Evolutionary conservation across 2,888 invertebrate species (phyloP), one percentile per base, ranked within the genome.

Genomic region (Sylvicola fuscatus): DNA sequence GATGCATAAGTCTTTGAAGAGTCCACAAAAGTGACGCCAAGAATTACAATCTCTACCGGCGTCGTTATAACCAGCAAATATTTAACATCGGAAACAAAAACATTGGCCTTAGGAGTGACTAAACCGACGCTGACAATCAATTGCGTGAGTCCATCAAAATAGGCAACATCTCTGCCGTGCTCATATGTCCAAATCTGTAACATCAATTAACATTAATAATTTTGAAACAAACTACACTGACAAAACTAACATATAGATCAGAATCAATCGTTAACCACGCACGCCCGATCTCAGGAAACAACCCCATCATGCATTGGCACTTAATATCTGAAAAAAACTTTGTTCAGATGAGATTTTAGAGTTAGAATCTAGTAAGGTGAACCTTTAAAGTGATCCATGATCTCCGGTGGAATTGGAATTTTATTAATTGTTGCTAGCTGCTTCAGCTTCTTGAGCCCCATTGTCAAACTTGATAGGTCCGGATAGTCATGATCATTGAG

Each of bases 191-290:
- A 98, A 27, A 59, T 56, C 51, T 53, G 34, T 15, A 37, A 38
- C 11, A 13, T 26, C 7, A 5, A 14, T 13, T 11, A 10, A 29
- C 7, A 33, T 17, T 13, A 6, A 12, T 12, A 14, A 32, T 6
- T 11, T 27, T 29, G 3, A 14, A 35, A 29, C 11, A 27, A 14
- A 32, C n/a, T 26, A 21, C 27, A 32, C 4, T 15, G 8, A 10
- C n/a, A 31, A 13, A 15, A 35, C 44, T 44, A 27, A 95, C 73
- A 63, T 92, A 98, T 46, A 98, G 82, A 61, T 95, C 92, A 47
- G 89, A 92, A 54, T 98, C 98, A 45, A 98, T 87, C 4, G 92
- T 87, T 37, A 98, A 63, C 95, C 95, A 98, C 0, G 95, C 95
- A 50, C 97, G 67, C 37, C 80, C 81, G 44, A 98, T 92, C 57